These are phyloP conservation scores for Drosophila bocki DNA, from an alignment of 1,140 invertebrate species.

Conservation along the genomic window DNA sequence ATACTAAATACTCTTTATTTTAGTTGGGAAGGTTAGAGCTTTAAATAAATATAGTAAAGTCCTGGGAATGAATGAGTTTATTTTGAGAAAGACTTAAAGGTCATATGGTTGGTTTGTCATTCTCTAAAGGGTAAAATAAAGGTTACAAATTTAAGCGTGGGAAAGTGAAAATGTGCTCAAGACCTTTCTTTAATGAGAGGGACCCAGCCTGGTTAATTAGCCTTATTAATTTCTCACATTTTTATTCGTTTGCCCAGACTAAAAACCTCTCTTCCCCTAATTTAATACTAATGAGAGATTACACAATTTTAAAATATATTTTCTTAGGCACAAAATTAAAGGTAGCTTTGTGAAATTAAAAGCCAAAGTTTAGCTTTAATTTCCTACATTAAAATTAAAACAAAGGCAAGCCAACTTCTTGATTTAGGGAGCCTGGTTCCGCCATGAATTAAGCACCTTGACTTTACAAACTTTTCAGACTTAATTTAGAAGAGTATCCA, in stretches of 20 bases:
- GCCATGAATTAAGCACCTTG: neutral
- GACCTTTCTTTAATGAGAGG: neutral
- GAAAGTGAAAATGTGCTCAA: neutral
- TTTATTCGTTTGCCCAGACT: neutral
- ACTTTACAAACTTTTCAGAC: constrained; percentile 4
- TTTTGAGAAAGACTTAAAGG: neutral
- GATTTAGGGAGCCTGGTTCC: neutral
- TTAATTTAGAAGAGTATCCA: constrained; percentile 5
- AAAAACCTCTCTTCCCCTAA: too few relatives aligned
- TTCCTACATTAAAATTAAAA: neutral
- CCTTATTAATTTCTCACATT: constrained; percentile 11
- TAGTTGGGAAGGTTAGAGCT: too few relatives aligned
- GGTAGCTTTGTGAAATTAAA: neutral
- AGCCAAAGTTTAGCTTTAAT: neutral
- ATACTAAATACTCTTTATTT: constrained; percentile 16
- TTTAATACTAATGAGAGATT: neutral
- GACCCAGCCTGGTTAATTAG: neutral
- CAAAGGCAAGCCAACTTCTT: neutral
- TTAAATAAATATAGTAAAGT: neutral
- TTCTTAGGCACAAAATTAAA: neutral
- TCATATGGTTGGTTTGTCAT: too few relatives aligned
- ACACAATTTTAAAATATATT: neutral
- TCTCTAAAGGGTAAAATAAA: neutral
- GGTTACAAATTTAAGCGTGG: neutral
- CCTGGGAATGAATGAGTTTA: neutral